Evolutionary conservation across 2,888 invertebrate species (phyloP), one percentile per base, ranked within the genome.

Genomic region (Lasius platythorax): DNA sequence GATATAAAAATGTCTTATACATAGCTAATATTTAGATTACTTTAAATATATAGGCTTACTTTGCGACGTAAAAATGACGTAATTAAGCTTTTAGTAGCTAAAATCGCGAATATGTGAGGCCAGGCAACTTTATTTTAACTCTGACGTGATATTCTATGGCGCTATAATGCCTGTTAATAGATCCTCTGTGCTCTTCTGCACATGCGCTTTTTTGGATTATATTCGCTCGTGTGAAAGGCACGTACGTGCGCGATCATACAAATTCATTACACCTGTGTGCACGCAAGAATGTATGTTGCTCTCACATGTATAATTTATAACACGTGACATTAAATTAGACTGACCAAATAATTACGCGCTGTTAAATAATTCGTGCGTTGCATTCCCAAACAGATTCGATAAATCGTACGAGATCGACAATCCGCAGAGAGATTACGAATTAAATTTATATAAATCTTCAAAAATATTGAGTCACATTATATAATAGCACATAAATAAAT

Each of bases 271-370:
- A 33, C 18, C 6, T 43, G 30, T 30, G 18, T 8, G 3, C n/a
- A 63, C 28, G 8, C 56, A 15, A 40, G 15, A 43, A 70, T 58
- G 72, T 79, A 23, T 15, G n/a, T 15, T 30, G 12, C 3, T 56
- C 28, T 30, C n/a, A 40, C 15, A n/a, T 79, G 23, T 18, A 11
- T 78, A 12, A 78, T 70, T 40, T 43, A 79, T 58, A 67, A 43
- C 43, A 30, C 9, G 43, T 43, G 37, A 53, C 61, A 8, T 12
- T 74, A 87, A 87, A 74, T 50, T 90, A 86, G 87, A 83, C 82
- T 82, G 81, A 43, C 66, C 85, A 84, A 88, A 89, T 89, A 89
- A 90, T 89, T 88, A 88, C 64, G 83, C 70, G 43, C 75, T 83
- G 72, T 86, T 87, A 89, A 88, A 87, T 63, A 78, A 85, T 82